Evolutionary conservation across 2,888 invertebrate species (phyloP).

Genomic region (Bombylius discolor): DNA sequence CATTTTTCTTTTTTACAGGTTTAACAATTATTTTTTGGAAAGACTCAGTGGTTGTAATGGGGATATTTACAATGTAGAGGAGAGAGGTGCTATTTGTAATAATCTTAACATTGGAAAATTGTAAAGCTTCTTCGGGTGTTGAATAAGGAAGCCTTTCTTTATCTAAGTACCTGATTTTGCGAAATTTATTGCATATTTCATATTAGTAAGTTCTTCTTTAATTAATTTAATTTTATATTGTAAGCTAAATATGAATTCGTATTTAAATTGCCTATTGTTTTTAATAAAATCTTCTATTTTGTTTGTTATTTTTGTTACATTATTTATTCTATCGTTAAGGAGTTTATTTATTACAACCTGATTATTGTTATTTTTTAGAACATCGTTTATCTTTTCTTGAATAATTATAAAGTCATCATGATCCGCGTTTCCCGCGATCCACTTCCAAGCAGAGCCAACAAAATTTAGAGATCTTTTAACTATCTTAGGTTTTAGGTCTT

Average conservation of each 20-base stretch:
- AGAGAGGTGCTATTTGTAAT: conserved; percentile 10
- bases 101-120: conserved; percentile 15
- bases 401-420: no score
- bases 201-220: conserved; percentile 10
- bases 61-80: conserved; percentile 14
- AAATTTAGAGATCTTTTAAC: no score
- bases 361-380: no score
- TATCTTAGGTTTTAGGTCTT: no score
- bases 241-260: neutral
- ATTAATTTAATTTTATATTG: conserved; percentile 7
- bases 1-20: conserved; percentile 6
- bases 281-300: neutral
- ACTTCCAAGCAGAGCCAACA: no score
- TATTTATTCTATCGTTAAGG: conserved; percentile 4
- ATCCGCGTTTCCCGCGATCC: no score
- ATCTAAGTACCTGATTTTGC: conserved; percentile 9
- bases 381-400: no score
- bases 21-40: conserved; percentile 11
- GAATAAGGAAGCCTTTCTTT: conserved; percentile 12
- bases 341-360: conserved; percentile 1
- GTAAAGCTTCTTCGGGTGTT: conserved; percentile 15
- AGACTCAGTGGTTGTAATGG: conserved; percentile 9
- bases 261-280: no score
- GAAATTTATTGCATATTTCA: conserved; percentile 12
- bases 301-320: conserved; percentile 1